Evolutionary conservation across 2,888 invertebrate genomes (phyloP).

Genomic region (Hydropsyche betteni): DNA sequence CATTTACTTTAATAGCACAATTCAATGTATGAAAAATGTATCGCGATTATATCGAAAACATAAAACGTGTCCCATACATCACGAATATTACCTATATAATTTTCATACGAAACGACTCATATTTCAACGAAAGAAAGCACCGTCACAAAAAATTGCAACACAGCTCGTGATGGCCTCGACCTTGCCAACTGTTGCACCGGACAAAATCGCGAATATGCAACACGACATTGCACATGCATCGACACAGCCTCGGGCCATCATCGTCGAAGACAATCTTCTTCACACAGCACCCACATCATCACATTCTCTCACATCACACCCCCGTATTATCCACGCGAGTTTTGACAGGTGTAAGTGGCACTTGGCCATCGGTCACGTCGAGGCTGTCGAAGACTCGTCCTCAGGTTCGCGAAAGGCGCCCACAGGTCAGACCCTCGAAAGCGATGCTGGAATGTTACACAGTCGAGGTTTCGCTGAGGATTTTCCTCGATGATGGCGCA

Average conservation of each 20-base stretch:
- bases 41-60: no score
- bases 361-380: background rate
- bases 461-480: background rate
- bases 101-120: no score
- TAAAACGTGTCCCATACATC: no score
- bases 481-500: no score
- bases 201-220: no score
- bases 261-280: background rate
- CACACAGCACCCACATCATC: no score
- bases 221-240: no score
- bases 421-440: background rate
- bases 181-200: background rate
- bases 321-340: constrained; percentile 6
- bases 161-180: background rate
- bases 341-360: constrained; percentile 36
- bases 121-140: no score
- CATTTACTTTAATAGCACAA: no score
- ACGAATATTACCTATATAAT: no score
- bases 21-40: no score
- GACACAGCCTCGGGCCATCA: background rate
- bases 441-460: background rate
- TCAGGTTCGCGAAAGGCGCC: background rate
- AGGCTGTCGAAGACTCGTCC: background rate
- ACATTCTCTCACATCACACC: no score
- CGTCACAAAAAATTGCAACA: background rate